Conservation (phyloP, 30 jellyfish, hydroid and myxozoan genomes). For the Catostylus mosaicus region DNA sequence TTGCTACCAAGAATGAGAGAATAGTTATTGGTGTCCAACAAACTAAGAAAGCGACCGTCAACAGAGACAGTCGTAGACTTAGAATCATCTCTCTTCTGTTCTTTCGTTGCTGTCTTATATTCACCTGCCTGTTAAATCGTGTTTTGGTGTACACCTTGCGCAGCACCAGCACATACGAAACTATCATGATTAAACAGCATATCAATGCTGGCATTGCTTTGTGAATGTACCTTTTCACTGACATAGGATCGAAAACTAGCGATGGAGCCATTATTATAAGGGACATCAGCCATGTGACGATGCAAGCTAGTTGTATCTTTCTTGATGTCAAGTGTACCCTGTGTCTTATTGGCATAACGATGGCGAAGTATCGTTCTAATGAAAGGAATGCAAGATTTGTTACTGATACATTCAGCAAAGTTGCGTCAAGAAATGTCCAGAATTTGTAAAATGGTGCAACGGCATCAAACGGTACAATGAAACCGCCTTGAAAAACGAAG, state of each 20-base stretch:
- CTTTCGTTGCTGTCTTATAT: neutral
- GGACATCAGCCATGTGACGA: conserved; percentile 25
- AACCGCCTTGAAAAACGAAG: conserved; percentile 16
- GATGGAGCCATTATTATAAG: conserved; percentile 15
- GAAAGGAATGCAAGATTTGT: conserved; percentile 37
- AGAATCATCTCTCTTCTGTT: conserved; percentile 26
- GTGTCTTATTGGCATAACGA: conserved; percentile 31
- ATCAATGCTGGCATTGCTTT: conserved; percentile 29
- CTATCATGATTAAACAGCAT: conserved; percentile 17
- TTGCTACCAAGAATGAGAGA: conserved; percentile 24
- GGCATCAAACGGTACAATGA: neutral
- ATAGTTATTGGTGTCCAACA: conserved; percentile 55
- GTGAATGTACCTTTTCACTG: conserved; percentile 3
- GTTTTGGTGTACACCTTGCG: neutral
- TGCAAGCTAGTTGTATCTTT: conserved; percentile 21
- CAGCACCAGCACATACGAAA: conserved; percentile 20
- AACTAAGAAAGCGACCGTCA: conserved; percentile 20
- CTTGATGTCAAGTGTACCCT: conserved; percentile 1
- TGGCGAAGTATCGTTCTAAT: conserved; percentile 37
- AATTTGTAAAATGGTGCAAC: neutral
- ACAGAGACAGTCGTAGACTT: conserved; percentile 14
- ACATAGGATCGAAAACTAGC: neutral
- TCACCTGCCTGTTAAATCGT: neutral
- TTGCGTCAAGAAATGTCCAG: conserved; percentile 28
- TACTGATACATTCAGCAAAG: conserved; percentile 22